Base-by-base conservation (phyloP, 2,888 invertebrate species). In the Drosophila prolongata region DNA sequence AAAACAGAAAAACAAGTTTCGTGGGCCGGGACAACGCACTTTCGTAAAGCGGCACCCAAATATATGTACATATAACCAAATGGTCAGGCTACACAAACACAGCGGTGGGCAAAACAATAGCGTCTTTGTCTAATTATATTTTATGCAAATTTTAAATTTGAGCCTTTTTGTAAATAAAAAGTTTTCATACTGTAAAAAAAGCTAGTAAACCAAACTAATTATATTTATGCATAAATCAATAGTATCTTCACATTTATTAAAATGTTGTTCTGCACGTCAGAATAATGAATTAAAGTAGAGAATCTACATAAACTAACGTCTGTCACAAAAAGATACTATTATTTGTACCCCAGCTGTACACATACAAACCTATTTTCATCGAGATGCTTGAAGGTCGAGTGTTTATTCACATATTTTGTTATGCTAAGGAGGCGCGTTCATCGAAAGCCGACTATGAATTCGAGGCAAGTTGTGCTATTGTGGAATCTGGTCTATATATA, bases 301-400 rank as follows among this genome's bases (percentile, higher is more conserved):
- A 24, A 24, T 24, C 24, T 19, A 24, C 24, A 24, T 24, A 6
- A n/a, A n/a, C n/a, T 27, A 6, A 1, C 8, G 27, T 46, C n/a
- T 10, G 9, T 2, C 10, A 9, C 46, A 9, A n/a, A 46, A 34
- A n/a, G 24, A 14, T 14, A 10, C 56, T 37, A 60, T 27, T 9
- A 37, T 8, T 14, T 16, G 13, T 35, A 8, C 42, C 61, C 27
- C 34, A 27, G 19, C 16, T 53, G 65, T 49, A 5, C 19, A 53
- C 34, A 42, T n/a, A n/a, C 16, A 57, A 35, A 49, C 44, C 14
- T 53, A 59, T 68, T 58, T 68, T 38, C 56, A 70, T 61, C 46
- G 52, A 70, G 71, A 53, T 46, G 30, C 61, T 34, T 74, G 74
- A 75, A 75, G 74, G 74, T 75, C 74, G 58, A 49, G 52, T 50